phyloP scores from a whole-genome alignment of 2,888 invertebrate genomes.

The Endotricha flammealis region DNA sequence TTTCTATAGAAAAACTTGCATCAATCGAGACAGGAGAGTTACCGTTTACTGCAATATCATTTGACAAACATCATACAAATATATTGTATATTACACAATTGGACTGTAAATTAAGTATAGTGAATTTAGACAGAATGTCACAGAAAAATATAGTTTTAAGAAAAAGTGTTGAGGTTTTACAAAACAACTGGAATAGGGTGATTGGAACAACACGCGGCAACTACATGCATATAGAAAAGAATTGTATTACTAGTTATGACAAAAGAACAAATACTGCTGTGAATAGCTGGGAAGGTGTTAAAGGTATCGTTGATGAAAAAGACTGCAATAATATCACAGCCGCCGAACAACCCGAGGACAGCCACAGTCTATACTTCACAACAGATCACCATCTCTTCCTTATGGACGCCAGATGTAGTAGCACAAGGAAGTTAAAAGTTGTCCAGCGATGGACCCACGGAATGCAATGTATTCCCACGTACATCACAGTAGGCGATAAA shows the following conservation, averaged over 20 bases:
- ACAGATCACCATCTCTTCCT: slow-evolving; percentile 59
- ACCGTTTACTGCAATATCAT: slow-evolving; percentile 57
- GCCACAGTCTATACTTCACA: slow-evolving; percentile 46
- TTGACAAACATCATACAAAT: slow-evolving; percentile 57
- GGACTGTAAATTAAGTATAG: slow-evolving; percentile 48
- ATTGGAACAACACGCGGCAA: slow-evolving; percentile 46
- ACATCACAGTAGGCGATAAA: slow-evolving; percentile 51
- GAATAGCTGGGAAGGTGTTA: slow-evolving; percentile 39
- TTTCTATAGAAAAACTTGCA: slow-evolving; percentile 45
- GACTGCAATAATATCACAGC: slow-evolving; percentile 50
- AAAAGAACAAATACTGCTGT: slow-evolving; percentile 48
- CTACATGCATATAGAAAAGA: slow-evolving; percentile 47
- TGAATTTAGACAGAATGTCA: slow-evolving; percentile 57
- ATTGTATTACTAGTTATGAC: slow-evolving; percentile 55
- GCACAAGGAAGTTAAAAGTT: slow-evolving; percentile 36
- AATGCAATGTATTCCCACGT: slow-evolving; percentile 68
- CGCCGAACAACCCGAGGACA: slow-evolving; percentile 42
- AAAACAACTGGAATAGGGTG: slow-evolving; percentile 63
- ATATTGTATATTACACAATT: slow-evolving; percentile 55
- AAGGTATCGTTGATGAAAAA: slow-evolving; percentile 40
- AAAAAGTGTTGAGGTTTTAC: slow-evolving; percentile 30
- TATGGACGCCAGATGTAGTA: slow-evolving; percentile 49
- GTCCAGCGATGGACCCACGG: slow-evolving; percentile 78
- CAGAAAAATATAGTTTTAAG: slow-evolving; percentile 45
- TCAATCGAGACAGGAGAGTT: slow-evolving; percentile 46